Evolutionary conservation across 2,888 invertebrate species (phyloP), one percentile per base, ranked within the genome.

Genomic region (Protula sp.): DNA sequence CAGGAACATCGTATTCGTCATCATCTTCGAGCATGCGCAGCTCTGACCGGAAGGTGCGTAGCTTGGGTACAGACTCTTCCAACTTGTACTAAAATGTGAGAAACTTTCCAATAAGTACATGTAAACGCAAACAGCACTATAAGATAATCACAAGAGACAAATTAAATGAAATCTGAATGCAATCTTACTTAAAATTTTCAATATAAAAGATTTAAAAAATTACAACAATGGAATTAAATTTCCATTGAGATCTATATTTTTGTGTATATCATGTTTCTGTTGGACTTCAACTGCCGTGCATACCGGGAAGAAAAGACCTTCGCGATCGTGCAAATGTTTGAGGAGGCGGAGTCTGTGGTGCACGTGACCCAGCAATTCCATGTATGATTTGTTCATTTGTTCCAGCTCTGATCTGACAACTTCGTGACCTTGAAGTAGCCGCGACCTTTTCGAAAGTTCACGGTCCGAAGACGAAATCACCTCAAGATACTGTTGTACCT

Each of bases 401-500:
- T 93, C 92, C 74, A 94, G 83, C 71, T 92, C 89, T 65, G 85
- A 84, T 47, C 88, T 87, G 30, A 92, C 87, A 38, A 85, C 82
- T 65, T 92, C 91, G n/a, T 89, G 88, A 1, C 91, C 89, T 27
- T 74, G 71, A 26, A 72, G 68, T 50, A 72, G 64, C 50, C 73
- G 74, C 9, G 74, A 56, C 26, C 69, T 67, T 62, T 74, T 75
- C 48, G 67, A 63, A 19, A 72, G 38, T 19, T 38, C 38, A 38
- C 38, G 9, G 9, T 19, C 19, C 9, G 38, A 38, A n/a, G n/a
- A n/a, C 9, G 38, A 14, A 9, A 38, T 38, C 9, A 38, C 38
- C 19, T 70, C 87, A 68, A 93, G 85, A 85, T 90, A 94, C 68
- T 89, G 87, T 82, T 89, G 88, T 80, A 92, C 88, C 77, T 90